Evolutionary conservation across 2,888 invertebrate species (phyloP), one percentile per base, ranked within the genome.

Genomic region (Charanyca ferruginea): DNA sequence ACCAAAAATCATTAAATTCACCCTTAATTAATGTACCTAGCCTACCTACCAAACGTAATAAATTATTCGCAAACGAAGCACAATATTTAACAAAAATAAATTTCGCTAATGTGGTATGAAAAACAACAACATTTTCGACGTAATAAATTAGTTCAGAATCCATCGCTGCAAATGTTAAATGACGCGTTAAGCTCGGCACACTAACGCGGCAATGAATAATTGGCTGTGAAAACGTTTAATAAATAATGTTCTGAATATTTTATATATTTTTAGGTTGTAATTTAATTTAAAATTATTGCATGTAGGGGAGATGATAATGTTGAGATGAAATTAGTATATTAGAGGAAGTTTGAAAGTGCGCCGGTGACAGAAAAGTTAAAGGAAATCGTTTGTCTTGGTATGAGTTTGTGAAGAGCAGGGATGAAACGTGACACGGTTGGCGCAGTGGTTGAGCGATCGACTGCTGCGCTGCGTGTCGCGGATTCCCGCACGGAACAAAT

Each of bases 101-200:
- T 70, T 59, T 35, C 51, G 45, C n/a, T 66, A 78, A 77, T 65
- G 71, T 61, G 52, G 65, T 48, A 41, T 42, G 72, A 67, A 71
- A 76, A 69, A 70, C 71, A 75, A 63, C 64, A 80, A 70, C 66
- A 70, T 78, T 74, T 64, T 41, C 52, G 22, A 25, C 35, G 67
- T 47, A 49, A 79, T 72, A 79, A 73, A 79, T 79, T 70, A 69
- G 58, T 65, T 42, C 25, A 58, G 13, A 51, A 49, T 77, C 66
- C 82, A 81, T 73, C 48, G 69, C 61, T 77, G 77, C 61, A 64
- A 55, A 66, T 67, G 68, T 68, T 79, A 69, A 80, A 80, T 80
- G 79, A 77, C 52, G 66, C 79, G 79, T 72, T 51, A 71, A 80
- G 35, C 53, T 53, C 32, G 25, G 60, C 16, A 16, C 52, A 55